Evolutionary conservation across 2,888 invertebrate species (phyloP), one percentile per base, ranked within the genome.

Genomic region (Eubasilissa splendida): DNA sequence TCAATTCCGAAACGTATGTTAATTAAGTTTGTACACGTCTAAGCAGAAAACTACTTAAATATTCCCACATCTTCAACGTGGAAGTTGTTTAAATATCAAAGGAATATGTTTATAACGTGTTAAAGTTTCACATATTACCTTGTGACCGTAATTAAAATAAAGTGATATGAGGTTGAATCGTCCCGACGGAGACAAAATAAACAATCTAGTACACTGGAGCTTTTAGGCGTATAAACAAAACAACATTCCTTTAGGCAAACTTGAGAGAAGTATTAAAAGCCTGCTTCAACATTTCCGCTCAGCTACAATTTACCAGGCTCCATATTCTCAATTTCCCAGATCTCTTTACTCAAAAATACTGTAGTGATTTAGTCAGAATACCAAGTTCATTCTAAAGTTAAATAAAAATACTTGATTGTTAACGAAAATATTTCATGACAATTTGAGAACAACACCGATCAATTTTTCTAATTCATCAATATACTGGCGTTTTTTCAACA

Each of bases 91-190:
- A 71, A 71, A 71, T 71, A 71, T 71, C 56, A 53, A 54, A 53
- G 71, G 71, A 71, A 52, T 56, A 71, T 71, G 71, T 71, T 71
- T 71, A 71, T 71, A 14, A 31, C 56, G 56, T 54, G 71, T 10
- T 71, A 56, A 71, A 71, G 71, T 71, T 54, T 14, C 54, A 31
- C 71, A 71, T 54, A 56, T 70, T 58, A 65, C 58, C 56, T 58
- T 77, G 77, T 63, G 77, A 77, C 77, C 77, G 77, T 77, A 77
- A 77, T 77, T 77, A 77, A 77, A 77, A 77, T 77, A 77, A 77
- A 77, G 68, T 70, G 77, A 68, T 77, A 77, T 63, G 71, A 59
- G 71, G 71, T 71, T 53, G 71, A 78, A 71, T 70, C 42, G 78
- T 78, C 78, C 71, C 63, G 56, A 56, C 14, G n/a, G 71, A 58